Percentiles rank a stretch among this genome's conserved stretches.
These are phyloP conservation scores for Camponotus floridanus DNA, from an alignment of 1,140 invertebrate species.

Conservation along the genomic window DNA sequence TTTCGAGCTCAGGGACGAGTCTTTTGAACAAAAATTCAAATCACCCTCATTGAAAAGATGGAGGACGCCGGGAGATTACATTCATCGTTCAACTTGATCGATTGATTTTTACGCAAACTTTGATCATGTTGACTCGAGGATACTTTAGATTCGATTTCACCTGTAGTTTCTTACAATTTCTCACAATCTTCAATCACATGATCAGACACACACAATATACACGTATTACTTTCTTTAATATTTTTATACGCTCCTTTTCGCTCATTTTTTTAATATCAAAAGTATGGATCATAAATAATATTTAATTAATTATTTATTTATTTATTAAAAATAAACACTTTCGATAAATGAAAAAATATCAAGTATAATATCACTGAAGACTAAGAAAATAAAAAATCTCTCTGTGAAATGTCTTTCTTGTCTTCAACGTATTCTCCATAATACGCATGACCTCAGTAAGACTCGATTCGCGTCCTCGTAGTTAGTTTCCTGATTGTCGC, in stretches of 20 bases:
- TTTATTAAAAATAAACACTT: neutral
- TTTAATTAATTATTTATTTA: no score
- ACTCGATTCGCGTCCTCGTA: slow-evolving; percentile 70
- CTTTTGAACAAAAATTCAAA: neutral
- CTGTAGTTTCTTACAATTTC: neutral
- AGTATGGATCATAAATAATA: no score
- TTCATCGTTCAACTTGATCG: neutral
- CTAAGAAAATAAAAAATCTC: no score
- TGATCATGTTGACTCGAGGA: neutral
- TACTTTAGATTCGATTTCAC: neutral
- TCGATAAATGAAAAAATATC: neutral
- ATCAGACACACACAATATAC: neutral
- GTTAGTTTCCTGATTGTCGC: slow-evolving; percentile 82
- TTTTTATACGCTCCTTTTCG: neutral
- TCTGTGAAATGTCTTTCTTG: slow-evolving; percentile 5
- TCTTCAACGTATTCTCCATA: slow-evolving; percentile 6
- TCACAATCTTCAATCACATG: neutral
- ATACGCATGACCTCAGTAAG: slow-evolving; percentile 51
- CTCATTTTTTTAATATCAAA: no score
- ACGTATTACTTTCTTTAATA: neutral
- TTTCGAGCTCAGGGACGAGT: slow-evolving; percentile 36
- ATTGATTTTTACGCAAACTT: neutral
- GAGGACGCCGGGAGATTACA: neutral
- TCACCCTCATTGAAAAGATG: neutral
- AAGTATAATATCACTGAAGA: neutral